A percentile compares a stretch with the other conserved stretches of the same genome.
Evolutionary conservation across 2,113 vertebrate genomes (phyloP).

Genomic region (Centropristis striata): DNA sequence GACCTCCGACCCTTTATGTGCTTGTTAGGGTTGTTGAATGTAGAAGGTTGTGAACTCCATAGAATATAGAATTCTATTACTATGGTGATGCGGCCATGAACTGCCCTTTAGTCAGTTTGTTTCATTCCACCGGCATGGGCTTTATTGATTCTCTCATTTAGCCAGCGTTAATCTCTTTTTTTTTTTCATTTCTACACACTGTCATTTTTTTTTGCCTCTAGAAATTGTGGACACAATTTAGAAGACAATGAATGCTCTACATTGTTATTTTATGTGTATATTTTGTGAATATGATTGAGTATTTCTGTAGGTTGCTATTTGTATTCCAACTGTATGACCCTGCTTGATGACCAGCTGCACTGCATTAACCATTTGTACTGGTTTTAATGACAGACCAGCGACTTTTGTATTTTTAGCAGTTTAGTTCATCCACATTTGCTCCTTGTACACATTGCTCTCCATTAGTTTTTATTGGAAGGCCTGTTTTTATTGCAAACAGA

Average conservation of each 20-base stretch:
- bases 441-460: slow-evolving; percentile 36
- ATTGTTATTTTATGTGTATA: slow-evolving; percentile 52
- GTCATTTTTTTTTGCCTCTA: slow-evolving; percentile 22
- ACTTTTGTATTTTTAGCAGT: slow-evolving; percentile 49
- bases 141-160: slow-evolving; percentile 42
- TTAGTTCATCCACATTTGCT: slow-evolving; percentile 27
- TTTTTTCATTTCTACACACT: slow-evolving; percentile 14
- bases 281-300: slow-evolving; percentile 66
- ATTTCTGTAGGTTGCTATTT: slow-evolving; percentile 54
- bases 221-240: slow-evolving; percentile 38
- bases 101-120: slow-evolving; percentile 31
- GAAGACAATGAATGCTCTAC: slow-evolving; percentile 62
- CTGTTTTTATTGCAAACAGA: slow-evolving; percentile 51
- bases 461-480: slow-evolving; percentile 22
- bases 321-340: slow-evolving; percentile 47
- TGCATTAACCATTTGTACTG: slow-evolving; percentile 32
- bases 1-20: slow-evolving; percentile 58
- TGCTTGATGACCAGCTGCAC: slow-evolving; percentile 53
- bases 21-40: slow-evolving; percentile 75
- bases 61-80: slow-evolving; percentile 47
- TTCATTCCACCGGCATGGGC: slow-evolving; percentile 46
- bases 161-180: slow-evolving; percentile 3
- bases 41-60: slow-evolving; percentile 63
- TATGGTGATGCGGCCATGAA: slow-evolving; percentile 49
- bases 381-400: slow-evolving; percentile 32